Evolutionary conservation across 2,113 vertebrate genomes (phyloP), one percentile per base, ranked within the genome.

Genomic region (Ammospiza nelsoni): DNA sequence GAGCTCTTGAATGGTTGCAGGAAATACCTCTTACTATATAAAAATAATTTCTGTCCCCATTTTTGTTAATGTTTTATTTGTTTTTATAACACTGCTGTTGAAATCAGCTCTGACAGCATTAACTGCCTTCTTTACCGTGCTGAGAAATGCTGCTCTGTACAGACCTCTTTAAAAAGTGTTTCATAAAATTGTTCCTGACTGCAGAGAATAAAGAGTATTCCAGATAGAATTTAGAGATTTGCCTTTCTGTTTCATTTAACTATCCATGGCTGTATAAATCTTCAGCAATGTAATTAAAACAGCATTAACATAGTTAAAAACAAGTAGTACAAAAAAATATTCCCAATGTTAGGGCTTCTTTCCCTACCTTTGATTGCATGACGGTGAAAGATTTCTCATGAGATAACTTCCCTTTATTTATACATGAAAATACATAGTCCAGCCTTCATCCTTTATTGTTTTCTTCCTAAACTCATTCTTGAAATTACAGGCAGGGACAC

Each of bases 341-440:
- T 77, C 27, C 25, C 14, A 65, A 23, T 7, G 11, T 76, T 46
- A 65, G 15, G 17, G 24, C 27, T 71, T n/a, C 41, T 57, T 48
- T 35, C 4, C 2, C 3, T 1, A 1, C 1, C 14, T 65, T 59
- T 67, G 28, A 13, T n/a, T 27, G 24, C 9, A 31, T 19, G 3
- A 65, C 35, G 31, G 28, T 52, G 9, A 46, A 72, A 55, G 8
- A 31, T 49, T 80, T 79, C 62, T 89, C 2, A 0, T 0, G 1
- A 21, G 4, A 1, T 91, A 27, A 54, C 39, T 92, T 84, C 76
- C 17, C 18, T 51, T 68, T 86, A 54, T 85, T 83, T 59, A 12
- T 67, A 31, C 14, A 20, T 48, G 39, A 35, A 73, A 48, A 27
- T 35, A 58, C 3, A 10, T 28, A 77, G n/a, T 41, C 74, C 52